phyloP scores from a whole-genome alignment of 2,888 invertebrate species.

The Pseudococcus longispinus region DNA sequence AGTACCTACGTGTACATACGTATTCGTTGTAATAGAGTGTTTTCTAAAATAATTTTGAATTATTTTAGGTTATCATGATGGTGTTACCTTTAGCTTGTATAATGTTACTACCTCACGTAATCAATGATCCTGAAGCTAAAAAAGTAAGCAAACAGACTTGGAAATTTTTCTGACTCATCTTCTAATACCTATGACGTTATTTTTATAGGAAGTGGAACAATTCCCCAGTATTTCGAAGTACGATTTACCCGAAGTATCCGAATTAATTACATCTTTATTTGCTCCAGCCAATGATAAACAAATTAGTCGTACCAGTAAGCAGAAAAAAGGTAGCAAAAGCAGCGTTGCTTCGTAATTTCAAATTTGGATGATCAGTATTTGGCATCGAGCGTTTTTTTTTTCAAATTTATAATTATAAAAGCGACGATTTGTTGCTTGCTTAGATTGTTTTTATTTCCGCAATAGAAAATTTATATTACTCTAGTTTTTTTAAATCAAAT shows the following conservation, averaged over 20 bases:
- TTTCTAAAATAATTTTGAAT: slow-evolving; percentile 50
- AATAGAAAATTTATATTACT: neutral
- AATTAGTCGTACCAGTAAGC: slow-evolving; percentile 36
- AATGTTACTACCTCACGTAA: slow-evolving; percentile 92
- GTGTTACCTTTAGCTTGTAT: slow-evolving; percentile 87
- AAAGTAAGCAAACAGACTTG: slow-evolving; percentile 67
- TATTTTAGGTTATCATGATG: slow-evolving; percentile 87
- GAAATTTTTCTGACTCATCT: neutral
- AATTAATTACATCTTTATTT: slow-evolving; percentile 87
- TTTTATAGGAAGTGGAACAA: slow-evolving; percentile 81
- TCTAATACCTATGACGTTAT: slow-evolving; percentile 32
- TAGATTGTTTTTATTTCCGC: slow-evolving; percentile 10
- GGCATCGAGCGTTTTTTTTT: neutral
- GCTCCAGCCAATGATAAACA: slow-evolving; percentile 66
- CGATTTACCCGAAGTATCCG: slow-evolving; percentile 95
- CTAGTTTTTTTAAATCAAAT: neutral
- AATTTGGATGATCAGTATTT: neutral
- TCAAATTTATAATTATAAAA: neutral
- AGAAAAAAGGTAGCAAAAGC: slow-evolving; percentile 33
- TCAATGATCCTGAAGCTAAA: slow-evolving; percentile 97
- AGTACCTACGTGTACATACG: too few species aligned
- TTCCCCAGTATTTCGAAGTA: slow-evolving; percentile 80
- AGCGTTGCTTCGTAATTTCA: slow-evolving; percentile 8
- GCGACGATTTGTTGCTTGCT: neutral
- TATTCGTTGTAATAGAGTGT: neutral